Percentiles rank a stretch among this genome's conserved stretches.
phyloP scores from a whole-genome alignment of 2,113 vertebrate genomes.

The Melierax canorus region DNA sequence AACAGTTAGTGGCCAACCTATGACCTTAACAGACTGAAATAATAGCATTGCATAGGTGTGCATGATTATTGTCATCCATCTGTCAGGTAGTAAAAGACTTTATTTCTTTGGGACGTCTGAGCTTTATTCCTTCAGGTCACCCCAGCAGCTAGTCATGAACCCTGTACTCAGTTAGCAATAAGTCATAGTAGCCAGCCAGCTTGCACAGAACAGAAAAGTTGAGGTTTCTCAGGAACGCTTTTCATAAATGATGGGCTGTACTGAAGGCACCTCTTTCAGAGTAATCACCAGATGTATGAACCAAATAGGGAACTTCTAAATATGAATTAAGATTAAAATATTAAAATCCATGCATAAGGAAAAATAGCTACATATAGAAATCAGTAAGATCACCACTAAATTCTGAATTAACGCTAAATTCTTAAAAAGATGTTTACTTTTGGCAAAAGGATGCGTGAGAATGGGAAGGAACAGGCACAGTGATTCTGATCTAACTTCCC shows the following conservation, averaged over 20 bases:
- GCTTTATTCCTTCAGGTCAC: background rate
- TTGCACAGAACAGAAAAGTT: background rate
- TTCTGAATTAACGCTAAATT: background rate
- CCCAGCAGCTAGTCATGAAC: background rate
- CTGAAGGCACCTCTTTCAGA: background rate
- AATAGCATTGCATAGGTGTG: background rate
- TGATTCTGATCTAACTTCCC: background rate
- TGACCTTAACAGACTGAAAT: background rate
- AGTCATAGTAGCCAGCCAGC: background rate
- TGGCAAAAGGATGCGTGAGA: background rate
- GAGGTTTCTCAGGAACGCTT: background rate
- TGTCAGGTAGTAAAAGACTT: background rate
- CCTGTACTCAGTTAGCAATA: background rate
- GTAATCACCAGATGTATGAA: background rate
- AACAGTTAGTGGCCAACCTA: too few species aligned
- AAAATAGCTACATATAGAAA: background rate
- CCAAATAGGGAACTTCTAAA: background rate
- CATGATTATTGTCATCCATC: background rate
- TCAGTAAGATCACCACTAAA: accelerated
- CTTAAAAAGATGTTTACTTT: background rate
- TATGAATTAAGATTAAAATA: background rate
- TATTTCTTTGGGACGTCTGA: background rate
- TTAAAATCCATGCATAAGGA: background rate
- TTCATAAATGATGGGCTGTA: background rate
- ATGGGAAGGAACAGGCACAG: background rate